These are phyloP conservation scores for Engraulis encrasicolus DNA, from an alignment of 2,113 vertebrate genomes.

Conservation along the genomic window DNA sequence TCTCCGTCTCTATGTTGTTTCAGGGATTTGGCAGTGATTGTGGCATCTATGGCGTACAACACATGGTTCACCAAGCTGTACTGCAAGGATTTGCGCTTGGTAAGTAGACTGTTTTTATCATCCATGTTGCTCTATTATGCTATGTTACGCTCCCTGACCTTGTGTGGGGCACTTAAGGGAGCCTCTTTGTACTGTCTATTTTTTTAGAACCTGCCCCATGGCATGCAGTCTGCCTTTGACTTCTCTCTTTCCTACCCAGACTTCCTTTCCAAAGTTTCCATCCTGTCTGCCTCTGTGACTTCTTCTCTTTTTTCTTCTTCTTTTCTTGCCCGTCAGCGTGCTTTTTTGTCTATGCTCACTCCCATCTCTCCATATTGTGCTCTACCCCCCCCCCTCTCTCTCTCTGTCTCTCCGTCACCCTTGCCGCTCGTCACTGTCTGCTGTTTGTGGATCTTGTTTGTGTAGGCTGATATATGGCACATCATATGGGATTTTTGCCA, in stretches of 20 bases:
- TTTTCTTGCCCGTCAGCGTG: background rate
- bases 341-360: no score
- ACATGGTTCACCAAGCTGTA: constrained; percentile 92
- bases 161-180: no score
- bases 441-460: background rate
- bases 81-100: constrained; percentile 89
- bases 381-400: background rate
- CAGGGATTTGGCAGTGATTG: constrained; percentile 90
- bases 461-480: background rate
- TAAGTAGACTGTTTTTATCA: constrained; percentile 63
- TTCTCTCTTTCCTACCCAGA: background rate
- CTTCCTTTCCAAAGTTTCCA: background rate
- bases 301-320: background rate
- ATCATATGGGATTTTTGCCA: background rate
- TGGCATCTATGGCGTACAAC: constrained; percentile 91
- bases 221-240: background rate
- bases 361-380: no score
- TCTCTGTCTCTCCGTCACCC: background rate
- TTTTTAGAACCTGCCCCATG: background rate
- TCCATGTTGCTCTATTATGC: background rate
- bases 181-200: background rate
- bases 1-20: background rate
- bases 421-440: background rate
- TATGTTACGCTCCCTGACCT: background rate
- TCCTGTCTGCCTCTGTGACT: constrained; percentile 20